Evolutionary conservation across 1,140 invertebrate genomes (phyloP), one percentile per base, ranked within the genome.

Genomic region (Laodelphax striatellus): DNA sequence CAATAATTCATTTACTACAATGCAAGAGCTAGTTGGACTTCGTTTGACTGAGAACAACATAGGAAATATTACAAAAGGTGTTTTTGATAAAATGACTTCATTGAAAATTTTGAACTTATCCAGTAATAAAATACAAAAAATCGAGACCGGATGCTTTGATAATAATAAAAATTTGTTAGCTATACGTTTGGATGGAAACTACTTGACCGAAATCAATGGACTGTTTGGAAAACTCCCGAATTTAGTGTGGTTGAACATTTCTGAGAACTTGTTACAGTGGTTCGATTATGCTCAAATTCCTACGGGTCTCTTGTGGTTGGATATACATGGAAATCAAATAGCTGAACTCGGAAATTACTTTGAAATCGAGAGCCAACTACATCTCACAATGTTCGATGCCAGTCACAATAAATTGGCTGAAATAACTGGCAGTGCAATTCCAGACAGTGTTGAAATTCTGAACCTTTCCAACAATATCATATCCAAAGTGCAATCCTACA

Each of bases 281-380:
- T 92, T 96, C 71, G 91, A 94, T 68, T 95, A 94, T 70, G 88
- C 89, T 52, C 83, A 92, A 72, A 90, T 95, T 75, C 92, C 92
- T 54, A 86, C 85, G 60, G 84, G 87, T 62, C 76, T 96, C 52
- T 86, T 93, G 74, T 93, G 89, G 87, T 73, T 96, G 61, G 92
- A 96, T 75, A 86, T 95, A 67, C 88, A 92, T 68, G 81, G 85
- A 24, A 94, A 94, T 75, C 82, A 88, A 71, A 92, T 94, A 43
- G 82, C 80, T 63, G 88, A 91, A 73, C 75, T 96, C 62, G 89
- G 90, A 64, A 94, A 94, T 79, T 91, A 91, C 72, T 88, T 90
- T 68, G 89, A 92, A 71, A 86, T 92, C 66, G 89, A 93, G 76
- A 84, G 82, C 50, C 83, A 87, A 66, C 75, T 92, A 58, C 87